phyloP scores from a whole-genome alignment of 2,113 vertebrate species.

The Phylloscopus trochiloides region DNA sequence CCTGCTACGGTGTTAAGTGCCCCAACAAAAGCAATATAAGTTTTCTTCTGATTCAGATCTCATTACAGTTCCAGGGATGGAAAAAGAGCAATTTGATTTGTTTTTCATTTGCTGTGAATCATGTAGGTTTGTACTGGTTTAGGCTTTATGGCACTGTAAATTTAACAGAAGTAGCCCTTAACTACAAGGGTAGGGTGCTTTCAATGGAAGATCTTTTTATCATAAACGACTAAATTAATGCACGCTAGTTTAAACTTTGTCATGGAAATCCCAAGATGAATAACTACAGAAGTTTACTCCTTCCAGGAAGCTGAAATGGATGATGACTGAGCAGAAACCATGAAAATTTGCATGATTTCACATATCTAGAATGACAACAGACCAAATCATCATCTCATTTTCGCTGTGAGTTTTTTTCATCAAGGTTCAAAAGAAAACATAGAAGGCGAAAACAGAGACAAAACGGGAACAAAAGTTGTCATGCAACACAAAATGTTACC shows the following conservation, averaged over 20 bases:
- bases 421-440: background rate
- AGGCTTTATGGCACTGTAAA: background rate
- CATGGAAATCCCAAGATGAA: background rate
- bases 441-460: background rate
- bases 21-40: background rate
- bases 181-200: background rate
- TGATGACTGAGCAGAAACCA: background rate
- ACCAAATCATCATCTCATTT: background rate
- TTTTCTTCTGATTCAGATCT: background rate
- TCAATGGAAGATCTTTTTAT: background rate
- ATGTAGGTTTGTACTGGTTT: background rate
- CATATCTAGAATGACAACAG: background rate
- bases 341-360: background rate
- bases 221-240: background rate
- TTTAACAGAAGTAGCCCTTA: background rate
- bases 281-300: background rate
- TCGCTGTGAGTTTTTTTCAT: background rate
- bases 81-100: background rate
- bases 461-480: background rate
- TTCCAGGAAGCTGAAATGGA: background rate
- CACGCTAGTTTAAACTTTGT: background rate
- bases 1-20: background rate
- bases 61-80: background rate
- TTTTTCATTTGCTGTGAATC: background rate
- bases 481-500: background rate